Conservation (phyloP, 2,113 vertebrate genomes). For the Sardina pilchardus region DNA sequence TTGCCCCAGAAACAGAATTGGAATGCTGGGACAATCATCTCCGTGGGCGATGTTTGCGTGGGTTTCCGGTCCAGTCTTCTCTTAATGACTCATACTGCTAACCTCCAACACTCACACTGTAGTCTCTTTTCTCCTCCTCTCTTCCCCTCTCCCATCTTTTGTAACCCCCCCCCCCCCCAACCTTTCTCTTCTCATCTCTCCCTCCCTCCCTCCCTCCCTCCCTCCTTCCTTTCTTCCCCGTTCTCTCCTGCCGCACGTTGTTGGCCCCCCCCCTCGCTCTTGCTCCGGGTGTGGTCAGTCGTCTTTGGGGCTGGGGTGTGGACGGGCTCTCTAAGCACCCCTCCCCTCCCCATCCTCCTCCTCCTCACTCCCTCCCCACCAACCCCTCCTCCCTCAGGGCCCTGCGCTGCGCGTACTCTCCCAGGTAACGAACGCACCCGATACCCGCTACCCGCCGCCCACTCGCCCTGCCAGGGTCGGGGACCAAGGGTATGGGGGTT, state of each 20-base stretch:
- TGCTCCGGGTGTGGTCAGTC: slow-evolving; percentile 79
- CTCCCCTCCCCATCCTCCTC: slow-evolving; percentile 88
- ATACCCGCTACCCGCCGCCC: slow-evolving; percentile 23
- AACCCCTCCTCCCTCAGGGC: slow-evolving; percentile 92
- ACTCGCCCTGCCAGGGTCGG: slow-evolving; percentile 31
- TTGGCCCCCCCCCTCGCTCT: slow-evolving; percentile 72
- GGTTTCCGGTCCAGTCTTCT: slow-evolving; percentile 70
- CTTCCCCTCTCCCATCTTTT: slow-evolving; percentile 29
- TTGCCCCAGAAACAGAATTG: background rate
- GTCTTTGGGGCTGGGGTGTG: slow-evolving; percentile 96
- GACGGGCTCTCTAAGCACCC: slow-evolving; percentile 93
- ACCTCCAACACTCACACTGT: slow-evolving; percentile 72
- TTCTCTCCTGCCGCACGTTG: slow-evolving; percentile 49
- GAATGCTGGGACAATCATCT: background rate
- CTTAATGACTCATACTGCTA: slow-evolving; percentile 67
- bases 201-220: slow-evolving; percentile 27
- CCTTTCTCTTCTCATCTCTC: slow-evolving; percentile 48
- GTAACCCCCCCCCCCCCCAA: slow-evolving; percentile 12
- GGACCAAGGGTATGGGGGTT: slow-evolving; percentile 64
- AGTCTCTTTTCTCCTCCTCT: slow-evolving; percentile 68
- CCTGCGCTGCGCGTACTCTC: slow-evolving; percentile 93
- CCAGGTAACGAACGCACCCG: slow-evolving; percentile 91
- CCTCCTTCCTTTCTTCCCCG: slow-evolving; percentile 56
- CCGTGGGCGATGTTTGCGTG: slow-evolving; percentile 41
- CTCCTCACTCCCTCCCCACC: slow-evolving; percentile 90